These are phyloP conservation scores for Hyposoter dolosus DNA, from an alignment of 2,888 invertebrate genomes.

Conservation along the genomic window DNA sequence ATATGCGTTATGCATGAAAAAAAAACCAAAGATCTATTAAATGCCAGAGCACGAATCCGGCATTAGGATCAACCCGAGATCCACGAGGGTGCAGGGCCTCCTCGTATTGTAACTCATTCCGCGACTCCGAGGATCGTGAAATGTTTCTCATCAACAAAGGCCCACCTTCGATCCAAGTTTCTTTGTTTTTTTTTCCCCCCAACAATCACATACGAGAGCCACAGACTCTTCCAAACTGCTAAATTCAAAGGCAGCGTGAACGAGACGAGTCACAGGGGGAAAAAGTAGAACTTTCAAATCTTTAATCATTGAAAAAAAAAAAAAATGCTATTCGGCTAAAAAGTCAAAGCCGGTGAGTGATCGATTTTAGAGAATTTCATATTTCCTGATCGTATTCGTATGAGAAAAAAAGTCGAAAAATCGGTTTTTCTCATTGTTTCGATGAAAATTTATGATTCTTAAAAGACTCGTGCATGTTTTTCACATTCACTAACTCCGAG, in stretches of 20 bases:
- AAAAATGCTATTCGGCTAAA: not conserved
- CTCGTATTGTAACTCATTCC: conserved; percentile 8
- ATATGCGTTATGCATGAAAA: conserved; percentile 22
- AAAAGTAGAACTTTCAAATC: not conserved
- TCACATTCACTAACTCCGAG: not conserved
- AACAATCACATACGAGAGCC: not conserved
- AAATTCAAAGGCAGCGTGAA: not conserved
- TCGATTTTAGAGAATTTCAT: not conserved
- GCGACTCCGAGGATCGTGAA: conserved; percentile 59
- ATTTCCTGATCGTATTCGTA: not conserved
- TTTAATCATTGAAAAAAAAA: not conserved
- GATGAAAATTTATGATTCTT: not conserved
- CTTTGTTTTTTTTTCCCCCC: conserved; percentile 23
- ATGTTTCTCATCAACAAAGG: conserved; percentile 61
- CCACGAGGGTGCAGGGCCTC: not conserved
- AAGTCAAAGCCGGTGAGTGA: not conserved
- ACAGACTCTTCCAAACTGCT: conserved; percentile 5
- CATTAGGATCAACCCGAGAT: conserved; percentile 52
- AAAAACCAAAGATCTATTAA: conserved; percentile 46
- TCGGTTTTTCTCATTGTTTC: not conserved
- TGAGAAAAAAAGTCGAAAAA: not conserved
- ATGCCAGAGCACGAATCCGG: conserved; percentile 65
- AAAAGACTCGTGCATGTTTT: not conserved
- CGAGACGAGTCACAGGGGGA: too few species aligned
- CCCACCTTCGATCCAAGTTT: conserved; percentile 47